Percentiles rank a stretch among this genome's conserved stretches.
These are phyloP conservation scores for Theristicus caerulescens DNA, from an alignment of 2,113 vertebrate genomes.

Conservation along the genomic window DNA sequence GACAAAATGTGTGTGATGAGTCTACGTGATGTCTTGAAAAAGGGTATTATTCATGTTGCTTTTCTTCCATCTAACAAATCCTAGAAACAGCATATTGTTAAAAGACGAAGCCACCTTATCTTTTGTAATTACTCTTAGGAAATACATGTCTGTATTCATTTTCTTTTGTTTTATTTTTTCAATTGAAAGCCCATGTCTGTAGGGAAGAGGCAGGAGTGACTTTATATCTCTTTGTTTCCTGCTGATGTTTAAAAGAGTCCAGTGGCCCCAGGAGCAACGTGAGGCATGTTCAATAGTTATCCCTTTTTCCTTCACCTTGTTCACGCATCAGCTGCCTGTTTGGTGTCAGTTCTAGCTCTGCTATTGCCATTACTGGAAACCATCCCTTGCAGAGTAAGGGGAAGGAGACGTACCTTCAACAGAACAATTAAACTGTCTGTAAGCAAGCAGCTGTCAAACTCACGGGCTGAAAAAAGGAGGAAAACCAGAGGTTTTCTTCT, in stretches of 20 bases:
- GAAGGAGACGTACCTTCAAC: not conserved
- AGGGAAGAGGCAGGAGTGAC: not conserved
- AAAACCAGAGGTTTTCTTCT: not conserved
- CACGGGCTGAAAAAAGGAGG: not conserved
- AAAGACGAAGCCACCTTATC: not conserved
- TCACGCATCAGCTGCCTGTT: conserved; percentile 9
- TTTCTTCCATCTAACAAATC: not conserved
- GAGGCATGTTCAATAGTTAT: not conserved
- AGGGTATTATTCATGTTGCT: not conserved
- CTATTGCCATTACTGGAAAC: conserved; percentile 27
- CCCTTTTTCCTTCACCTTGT: conserved; percentile 30
- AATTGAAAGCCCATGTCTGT: not conserved
- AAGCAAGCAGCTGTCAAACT: not conserved
- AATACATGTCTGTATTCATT: not conserved
- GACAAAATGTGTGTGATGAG: not conserved
- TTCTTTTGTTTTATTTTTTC: not conserved
- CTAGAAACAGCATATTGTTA: not conserved
- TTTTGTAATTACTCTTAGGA: not conserved
- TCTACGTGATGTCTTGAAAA: not conserved
- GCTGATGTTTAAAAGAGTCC: conserved; percentile 1
- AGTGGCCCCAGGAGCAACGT: not conserved
- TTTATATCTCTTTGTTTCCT: not conserved
- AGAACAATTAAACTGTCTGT: conserved; percentile 15
- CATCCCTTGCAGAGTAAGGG: not conserved
- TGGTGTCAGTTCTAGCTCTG: conserved; percentile 12